phyloP scores from a whole-genome alignment of 1,140 invertebrate genomes.

The Trachelipus rathkii region DNA sequence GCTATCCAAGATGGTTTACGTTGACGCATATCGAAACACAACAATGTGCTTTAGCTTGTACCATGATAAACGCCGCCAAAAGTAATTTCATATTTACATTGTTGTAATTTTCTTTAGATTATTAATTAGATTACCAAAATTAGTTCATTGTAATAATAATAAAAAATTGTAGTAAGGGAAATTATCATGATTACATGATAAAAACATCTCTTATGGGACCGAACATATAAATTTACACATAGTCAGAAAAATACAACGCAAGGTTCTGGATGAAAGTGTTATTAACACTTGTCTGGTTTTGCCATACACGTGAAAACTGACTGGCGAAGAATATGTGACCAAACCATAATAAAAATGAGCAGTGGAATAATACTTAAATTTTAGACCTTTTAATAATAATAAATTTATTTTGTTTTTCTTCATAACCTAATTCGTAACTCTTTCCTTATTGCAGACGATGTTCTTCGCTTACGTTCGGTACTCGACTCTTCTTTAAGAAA shows the following conservation, averaged over 20 bases:
- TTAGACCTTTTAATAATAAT: background rate
- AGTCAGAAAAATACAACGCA: too few relatives aligned
- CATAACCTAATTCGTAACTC: background rate
- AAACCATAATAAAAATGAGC: too few relatives aligned
- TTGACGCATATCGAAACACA: slow-evolving; percentile 73
- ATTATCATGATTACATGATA: too few relatives aligned
- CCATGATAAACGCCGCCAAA: slow-evolving; percentile 70
- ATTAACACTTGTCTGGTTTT: too few relatives aligned
- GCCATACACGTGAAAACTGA: too few relatives aligned
- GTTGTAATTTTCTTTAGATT: background rate
- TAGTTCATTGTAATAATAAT: too few relatives aligned
- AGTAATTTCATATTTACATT: slow-evolving; percentile 51
- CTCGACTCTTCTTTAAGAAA: slow-evolving; percentile 71
- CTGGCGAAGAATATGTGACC: too few relatives aligned
- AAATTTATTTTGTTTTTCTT: background rate
- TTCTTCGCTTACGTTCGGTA: slow-evolving; percentile 64
- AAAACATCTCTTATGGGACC: too few relatives aligned
- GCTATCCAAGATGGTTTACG: slow-evolving; percentile 66
- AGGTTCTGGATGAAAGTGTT: too few relatives aligned
- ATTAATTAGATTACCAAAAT: background rate
- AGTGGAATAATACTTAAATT: background rate
- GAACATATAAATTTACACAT: too few relatives aligned
- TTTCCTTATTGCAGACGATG: slow-evolving; percentile 57
- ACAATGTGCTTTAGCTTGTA: slow-evolving; percentile 72
- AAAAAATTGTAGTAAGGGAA: too few relatives aligned